These are phyloP conservation scores for Lordiphosa clarofinis DNA, from an alignment of 1,140 invertebrate species.

Conservation along the genomic window DNA sequence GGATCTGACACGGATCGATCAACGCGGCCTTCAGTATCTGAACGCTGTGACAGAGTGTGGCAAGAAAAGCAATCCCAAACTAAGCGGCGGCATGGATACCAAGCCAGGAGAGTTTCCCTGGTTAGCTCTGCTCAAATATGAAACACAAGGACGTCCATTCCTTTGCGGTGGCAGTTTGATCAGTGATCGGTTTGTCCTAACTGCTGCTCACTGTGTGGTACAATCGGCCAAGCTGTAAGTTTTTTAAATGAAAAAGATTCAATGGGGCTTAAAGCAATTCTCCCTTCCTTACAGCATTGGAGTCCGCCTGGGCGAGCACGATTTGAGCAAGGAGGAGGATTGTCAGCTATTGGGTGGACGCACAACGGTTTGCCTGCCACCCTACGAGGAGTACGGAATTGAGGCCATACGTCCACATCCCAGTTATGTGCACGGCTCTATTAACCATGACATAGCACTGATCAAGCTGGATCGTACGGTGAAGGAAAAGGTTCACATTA, in stretches of 20 bases:
- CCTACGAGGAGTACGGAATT: slow-evolving; percentile 81
- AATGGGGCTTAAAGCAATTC: not conserved
- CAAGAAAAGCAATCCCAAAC: slow-evolving; percentile 62
- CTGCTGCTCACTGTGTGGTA: slow-evolving; percentile 83
- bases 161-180: slow-evolving; percentile 80
- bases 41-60: slow-evolving; percentile 42
- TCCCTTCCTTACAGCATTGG: slow-evolving; percentile 59
- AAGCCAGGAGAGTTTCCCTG: slow-evolving; percentile 81
- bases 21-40: slow-evolving; percentile 28
- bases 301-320: slow-evolving; percentile 84
- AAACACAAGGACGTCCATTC: slow-evolving; percentile 34
- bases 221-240: slow-evolving; percentile 59
- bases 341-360: slow-evolving; percentile 76
- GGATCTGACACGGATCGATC: slow-evolving; percentile 24
- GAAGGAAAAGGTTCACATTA: slow-evolving; percentile 48
- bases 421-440: slow-evolving; percentile 81
- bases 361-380: slow-evolving; percentile 79
- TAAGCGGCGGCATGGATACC: slow-evolving; percentile 74
- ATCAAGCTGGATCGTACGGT: slow-evolving; percentile 74
- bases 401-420: slow-evolving; percentile 83
- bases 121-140: slow-evolving; percentile 81
- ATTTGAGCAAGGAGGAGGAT: slow-evolving; percentile 81
- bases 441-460: slow-evolving; percentile 85
- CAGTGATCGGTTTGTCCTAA: slow-evolving; percentile 81
- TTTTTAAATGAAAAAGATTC: not conserved